Evolutionary conservation across 2,113 vertebrate genomes (phyloP).

Genomic region (Dasyurus viverrinus): DNA sequence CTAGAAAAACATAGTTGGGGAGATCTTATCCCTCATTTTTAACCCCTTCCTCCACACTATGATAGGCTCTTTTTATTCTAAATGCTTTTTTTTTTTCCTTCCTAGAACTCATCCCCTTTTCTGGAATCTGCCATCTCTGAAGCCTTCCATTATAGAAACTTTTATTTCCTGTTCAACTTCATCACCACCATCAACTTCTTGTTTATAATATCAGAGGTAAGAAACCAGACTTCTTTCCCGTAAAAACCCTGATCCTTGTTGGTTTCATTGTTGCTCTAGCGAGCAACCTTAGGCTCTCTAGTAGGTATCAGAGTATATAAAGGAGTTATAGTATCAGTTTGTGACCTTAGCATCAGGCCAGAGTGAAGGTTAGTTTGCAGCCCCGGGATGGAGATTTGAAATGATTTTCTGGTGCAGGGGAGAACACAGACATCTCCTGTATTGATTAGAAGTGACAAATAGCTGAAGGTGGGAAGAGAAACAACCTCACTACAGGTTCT

Average conservation of each 20-base stretch:
- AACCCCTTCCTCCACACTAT: no score
- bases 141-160: neutral
- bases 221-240: neutral
- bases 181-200: no score
- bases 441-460: neutral
- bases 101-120: neutral
- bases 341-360: neutral
- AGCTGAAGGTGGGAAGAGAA: neutral
- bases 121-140: neutral
- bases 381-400: neutral
- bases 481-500: neutral
- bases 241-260: neutral
- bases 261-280: neutral
- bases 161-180: neutral
- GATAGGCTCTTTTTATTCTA: neutral
- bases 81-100: neutral
- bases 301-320: neutral
- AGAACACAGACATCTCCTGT: no score
- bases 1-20: neutral
- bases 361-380: neutral
- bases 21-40: neutral
- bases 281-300: neutral
- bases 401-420: neutral
- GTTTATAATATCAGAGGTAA: neutral
- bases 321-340: neutral